Evolutionary conservation across 2,888 invertebrate species (phyloP), one percentile per base, ranked within the genome.

Genomic region (Pseudococcus longispinus): DNA sequence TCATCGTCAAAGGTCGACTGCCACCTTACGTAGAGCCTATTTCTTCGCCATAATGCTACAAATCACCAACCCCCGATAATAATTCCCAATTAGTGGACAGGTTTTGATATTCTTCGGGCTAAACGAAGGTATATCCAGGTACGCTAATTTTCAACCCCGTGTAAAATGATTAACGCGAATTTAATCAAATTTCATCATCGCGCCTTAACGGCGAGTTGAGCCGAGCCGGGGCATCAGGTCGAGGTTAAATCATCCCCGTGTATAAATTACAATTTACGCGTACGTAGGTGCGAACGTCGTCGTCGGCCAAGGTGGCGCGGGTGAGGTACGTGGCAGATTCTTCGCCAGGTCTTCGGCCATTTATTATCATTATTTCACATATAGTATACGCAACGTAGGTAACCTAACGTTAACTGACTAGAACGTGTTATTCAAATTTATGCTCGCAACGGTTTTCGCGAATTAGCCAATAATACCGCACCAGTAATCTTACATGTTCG

Each of bases 281-380:
- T 60, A 60, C 60, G 23, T 60, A 60, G 15, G 15, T 55, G 15
- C 60, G 60, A 60, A 60, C 60, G 60, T 55, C 55, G 55, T 15
- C 46, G 37, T 51, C 51, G 60, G 60, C 60, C 60, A 20, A 60
- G 23, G 55, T 55, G n/a, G 1, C 55, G 55, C 11, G 13, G 11
- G 9, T 20, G 55, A 6, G 20, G 20, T 55, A 23, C 55, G 23
- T 20, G 13, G 55, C 55, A 70, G 29, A 70, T 70, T 70, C 70
- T 70, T 70, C 70, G 70, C 70, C 70, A 70, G 70, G 70, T 70
- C 70, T 70, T 70, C 70, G 70, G 70, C 70, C 70, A 70, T 70
- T 70, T 70, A 70, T 70, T 70, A 70, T 70, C 70, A 70, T 70
- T 70, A 70, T 70, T 70, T 70, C 70, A 29, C 23, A 60, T 23